Percentiles rank a stretch among this genome's conserved stretches.
phyloP scores from a whole-genome alignment of 37 sponge, comb jelly and placozoan genomes.

The Geodia barretti region DNA sequence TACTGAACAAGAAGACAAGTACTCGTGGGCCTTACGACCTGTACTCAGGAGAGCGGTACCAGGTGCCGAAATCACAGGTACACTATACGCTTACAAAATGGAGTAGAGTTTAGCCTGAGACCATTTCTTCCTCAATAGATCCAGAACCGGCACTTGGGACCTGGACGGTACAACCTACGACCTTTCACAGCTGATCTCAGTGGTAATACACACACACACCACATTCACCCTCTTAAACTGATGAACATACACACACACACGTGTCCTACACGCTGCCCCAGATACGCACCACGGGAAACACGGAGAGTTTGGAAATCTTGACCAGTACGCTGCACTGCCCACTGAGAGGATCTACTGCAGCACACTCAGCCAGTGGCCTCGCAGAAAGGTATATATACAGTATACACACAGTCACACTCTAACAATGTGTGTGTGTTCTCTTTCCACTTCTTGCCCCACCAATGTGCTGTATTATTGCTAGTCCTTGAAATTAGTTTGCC shows the following conservation, averaged over 20 bases:
- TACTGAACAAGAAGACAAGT: constrained; percentile 75
- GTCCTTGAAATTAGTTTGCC: too few relatives aligned
- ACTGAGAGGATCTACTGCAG: constrained; percentile 90
- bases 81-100: too few relatives aligned
- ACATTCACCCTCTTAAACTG: background rate
- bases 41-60: constrained; percentile 79
- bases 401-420: background rate
- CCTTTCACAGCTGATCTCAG: constrained; percentile 79
- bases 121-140: constrained; percentile 16
- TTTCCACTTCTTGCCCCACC: too few relatives aligned
- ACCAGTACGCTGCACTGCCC: constrained; percentile 77
- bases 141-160: constrained; percentile 70
- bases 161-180: constrained; percentile 80
- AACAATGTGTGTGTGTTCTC: too few relatives aligned
- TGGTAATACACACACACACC: constrained; percentile 20
- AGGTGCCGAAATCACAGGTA: constrained; percentile 40
- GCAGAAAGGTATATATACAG: constrained; percentile 41
- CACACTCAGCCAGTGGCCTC: constrained; percentile 94
- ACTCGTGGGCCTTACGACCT: constrained; percentile 95
- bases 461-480: too few relatives aligned
- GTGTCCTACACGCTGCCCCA: constrained; percentile 7
- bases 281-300: constrained; percentile 58
- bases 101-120: too few relatives aligned
- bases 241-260: background rate
- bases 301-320: constrained; percentile 69